Evolutionary conservation across 2,888 invertebrate species (phyloP), one percentile per base, ranked within the genome.

Genomic region (Melipona bicolor): DNA sequence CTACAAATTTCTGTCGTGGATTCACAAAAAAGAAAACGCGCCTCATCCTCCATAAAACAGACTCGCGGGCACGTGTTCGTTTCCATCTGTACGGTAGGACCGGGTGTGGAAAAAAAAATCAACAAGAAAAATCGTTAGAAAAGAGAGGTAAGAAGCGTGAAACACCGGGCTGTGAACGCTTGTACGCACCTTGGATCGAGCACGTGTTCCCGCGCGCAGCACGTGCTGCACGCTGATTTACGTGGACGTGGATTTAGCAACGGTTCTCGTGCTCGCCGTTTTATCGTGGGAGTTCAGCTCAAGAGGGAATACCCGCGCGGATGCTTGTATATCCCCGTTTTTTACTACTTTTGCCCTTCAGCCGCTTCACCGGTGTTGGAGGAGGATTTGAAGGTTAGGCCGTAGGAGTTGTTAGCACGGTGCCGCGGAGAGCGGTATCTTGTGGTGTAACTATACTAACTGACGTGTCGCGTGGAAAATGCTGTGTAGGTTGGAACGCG

Each of bases 141-240:
- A 78, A 15, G 27, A 72, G 19, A 19, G 52, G 21, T 24, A 68
- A 71, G 74, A 79, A 69, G 50, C 27, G 1, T 19, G 59, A 49
- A 78, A 74, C 32, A 32, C 9, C 43, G 61, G 67, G 68, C 24
- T 67, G 76, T 19, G 71, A 64, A 76, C 61, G 80, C 59, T 72
- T 61, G 50, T 62, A 62, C 76, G 77, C 76, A 72, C 80, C 72
- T 80, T 71, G 52, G 17, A 67, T 67, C n/a, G 24, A 50, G 81
- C 77, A 68, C 77, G 77, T 71, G 81, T 72, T 52, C 62, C 49
- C n/a, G 36, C 27, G 9, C 36, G 32, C 36, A 71, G 85, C 87
- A 81, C 85, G 87, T 85, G 87, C 87, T 81, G 77, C 72, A 80
- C 54, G 64, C 62, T 87, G 87, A 87, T 87, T 87, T 87, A 87